Base-by-base conservation (phyloP, 1,140 invertebrate species). In the Diorhabda sublineata region DNA sequence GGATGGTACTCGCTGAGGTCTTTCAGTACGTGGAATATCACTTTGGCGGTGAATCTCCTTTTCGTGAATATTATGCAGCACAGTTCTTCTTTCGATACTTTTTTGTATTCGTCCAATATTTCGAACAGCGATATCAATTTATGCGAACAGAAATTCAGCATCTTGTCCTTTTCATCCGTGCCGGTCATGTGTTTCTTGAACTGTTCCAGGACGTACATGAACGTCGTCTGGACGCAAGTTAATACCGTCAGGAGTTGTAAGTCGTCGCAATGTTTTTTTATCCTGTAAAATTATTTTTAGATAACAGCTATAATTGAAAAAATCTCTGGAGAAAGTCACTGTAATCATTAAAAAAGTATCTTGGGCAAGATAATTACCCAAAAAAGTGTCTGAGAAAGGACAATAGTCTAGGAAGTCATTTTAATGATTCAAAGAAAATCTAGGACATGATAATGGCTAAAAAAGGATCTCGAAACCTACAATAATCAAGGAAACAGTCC, bases 31-130 rank as follows among this genome's bases (percentile, higher is more conserved):
- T 91, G 87, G 75, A 88, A 91, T 2, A 98, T 26, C 2, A 92
- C 83, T 82, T 93, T 91, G 0, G 92, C 90, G 0, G 90, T 91
- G 67, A 90, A 89, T 66, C 92, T 84, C 71, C 90, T 84, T 78
- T 92, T 83, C 0, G 94, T 92, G 83, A 98, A 97, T 52, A 97
- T 86, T 41, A 98, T 85, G 2, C 87, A 90, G 73, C 88, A 91
- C n/a, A 96, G 82, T 3, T 84, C 78, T 68, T 85, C 76, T 2
- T 73, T 67, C 0, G 75, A 56, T 58, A 77, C 81, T 41, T 83
- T 80, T 4, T 83, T 76, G 64, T 84, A 87, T 26, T 82, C 73
- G 71, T 84, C 83, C 4, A 92, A 74, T 67, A 70, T 60, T 5
- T 56, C 6, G 45, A 67, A 45, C 5, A 66, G 43, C 42, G 4